Evolutionary conservation across 1,140 invertebrate species (phyloP), one percentile per base, ranked within the genome.

Genomic region (Papilio polytes): DNA sequence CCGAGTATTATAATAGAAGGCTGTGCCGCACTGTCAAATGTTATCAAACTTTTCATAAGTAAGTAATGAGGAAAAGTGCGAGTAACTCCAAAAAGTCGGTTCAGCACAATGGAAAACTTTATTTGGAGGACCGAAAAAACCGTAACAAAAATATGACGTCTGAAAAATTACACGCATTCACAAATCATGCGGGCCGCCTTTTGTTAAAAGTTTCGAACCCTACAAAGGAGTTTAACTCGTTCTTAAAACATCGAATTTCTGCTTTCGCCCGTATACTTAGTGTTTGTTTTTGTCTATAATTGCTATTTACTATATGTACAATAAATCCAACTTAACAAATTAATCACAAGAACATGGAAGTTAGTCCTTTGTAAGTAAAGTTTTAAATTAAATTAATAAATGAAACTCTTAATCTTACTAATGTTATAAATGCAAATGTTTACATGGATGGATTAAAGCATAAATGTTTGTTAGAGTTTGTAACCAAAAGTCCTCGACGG

Each of bases 141-240:
- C 87, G 91, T 92, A 91, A 90, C 91, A 92, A 94, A 94, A 94
- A 95, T 94, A 92, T 94, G 92, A 95, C 91, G 90, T 91, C 90
- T 95, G 93, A 95, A 95, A 95, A 95, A 95, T 95, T 94, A 95
- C 92, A 94, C 94, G 91, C 91, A 93, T 94, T 94, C 94, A 95
- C 92, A 94, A 94, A 95, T 95, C 92, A 93, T 92, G 87, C 91
- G 90, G 90, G 92, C 88, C 89, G 86, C 89, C 91, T 90, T 92
- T 94, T 94, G 92, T 94, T 86, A 82, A 94, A 94, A 94, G 84
- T 95, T 95, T 90, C 80, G 84, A 86, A 81, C 81, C 85, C 87
- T 88, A 91, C 92, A 93, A 93, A 93, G 92, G 87, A 90, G 87
- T 90, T 89, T 79, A 91, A 93, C 90, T 94, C 91, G 88, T 93